Evolutionary conservation across 2,888 invertebrate species (phyloP).

Genomic region (Tetragonula carbonaria): DNA sequence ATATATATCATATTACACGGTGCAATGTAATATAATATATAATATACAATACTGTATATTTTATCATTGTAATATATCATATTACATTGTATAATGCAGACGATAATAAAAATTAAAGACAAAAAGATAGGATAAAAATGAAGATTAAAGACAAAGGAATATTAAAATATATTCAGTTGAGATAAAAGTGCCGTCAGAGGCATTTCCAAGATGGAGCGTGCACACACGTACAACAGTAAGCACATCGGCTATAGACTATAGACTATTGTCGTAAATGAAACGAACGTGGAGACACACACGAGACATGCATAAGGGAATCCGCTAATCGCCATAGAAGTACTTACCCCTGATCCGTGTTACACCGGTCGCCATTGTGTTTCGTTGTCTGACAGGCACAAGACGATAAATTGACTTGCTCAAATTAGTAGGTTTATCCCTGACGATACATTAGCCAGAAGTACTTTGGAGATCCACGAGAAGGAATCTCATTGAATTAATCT

Average conservation of each 20-base stretch:
- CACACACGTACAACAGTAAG: background rate
- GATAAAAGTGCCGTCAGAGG: no score
- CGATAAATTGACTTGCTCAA: constrained; percentile 66
- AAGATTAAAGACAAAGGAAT: no score
- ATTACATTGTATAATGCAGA: no score
- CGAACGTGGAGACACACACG: background rate
- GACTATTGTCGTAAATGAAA: constrained; percentile 29
- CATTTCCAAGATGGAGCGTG: background rate
- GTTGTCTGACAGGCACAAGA: constrained; percentile 39
- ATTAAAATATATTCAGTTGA: no score
- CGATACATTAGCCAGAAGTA: constrained; percentile 58
- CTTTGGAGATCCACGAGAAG: constrained; percentile 42
- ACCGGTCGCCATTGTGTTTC: constrained; percentile 33
- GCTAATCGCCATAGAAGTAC: constrained; percentile 41
- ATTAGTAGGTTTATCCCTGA: constrained; percentile 63
- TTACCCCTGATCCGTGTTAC: constrained; percentile 36
- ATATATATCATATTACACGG: no score
- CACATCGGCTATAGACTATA: background rate
- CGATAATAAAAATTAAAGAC: no score
- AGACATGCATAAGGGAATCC: constrained; percentile 26
- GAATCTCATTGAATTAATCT: constrained; percentile 56
- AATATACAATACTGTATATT: no score
- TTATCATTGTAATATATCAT: no score
- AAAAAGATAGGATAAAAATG: no score
- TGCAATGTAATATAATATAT: no score